Conservation (phyloP, 2,113 vertebrate species). For the Channa maculata region DNA sequence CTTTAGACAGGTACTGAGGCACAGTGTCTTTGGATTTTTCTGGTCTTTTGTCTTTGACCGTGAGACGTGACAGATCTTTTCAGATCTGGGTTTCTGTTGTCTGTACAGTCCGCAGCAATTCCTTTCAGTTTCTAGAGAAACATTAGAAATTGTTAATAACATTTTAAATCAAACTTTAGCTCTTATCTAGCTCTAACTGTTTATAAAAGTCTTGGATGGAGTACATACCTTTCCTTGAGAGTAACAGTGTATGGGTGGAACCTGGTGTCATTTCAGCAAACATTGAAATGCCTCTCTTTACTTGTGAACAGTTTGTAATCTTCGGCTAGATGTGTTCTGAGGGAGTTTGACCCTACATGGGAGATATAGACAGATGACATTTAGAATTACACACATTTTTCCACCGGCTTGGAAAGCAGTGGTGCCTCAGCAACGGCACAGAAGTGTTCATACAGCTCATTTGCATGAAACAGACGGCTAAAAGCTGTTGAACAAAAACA, state of each 20-base stretch:
- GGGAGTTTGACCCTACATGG: slow-evolving; percentile 50
- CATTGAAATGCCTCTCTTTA: slow-evolving; percentile 55
- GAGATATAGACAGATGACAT: slow-evolving; percentile 80
- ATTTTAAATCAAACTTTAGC: neutral
- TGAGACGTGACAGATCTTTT: slow-evolving; percentile 42
- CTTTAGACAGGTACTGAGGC: slow-evolving; percentile 57
- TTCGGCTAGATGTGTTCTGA: slow-evolving; percentile 59
- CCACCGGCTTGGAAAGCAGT: slow-evolving; percentile 76
- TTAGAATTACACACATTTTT: slow-evolving; percentile 74
- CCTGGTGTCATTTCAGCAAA: slow-evolving; percentile 75
- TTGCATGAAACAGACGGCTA: slow-evolving; percentile 59
- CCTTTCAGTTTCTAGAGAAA: slow-evolving; percentile 61
- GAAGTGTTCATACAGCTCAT: slow-evolving; percentile 47
- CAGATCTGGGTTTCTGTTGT: slow-evolving; percentile 42
- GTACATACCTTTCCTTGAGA: slow-evolving; percentile 75
- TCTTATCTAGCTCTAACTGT: neutral
- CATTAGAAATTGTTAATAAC: neutral
- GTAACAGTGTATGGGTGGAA: slow-evolving; percentile 56
- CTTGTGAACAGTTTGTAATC: slow-evolving; percentile 46
- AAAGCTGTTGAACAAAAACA: slow-evolving; percentile 55
- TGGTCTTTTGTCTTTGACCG: slow-evolving; percentile 54
- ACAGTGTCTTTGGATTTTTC: slow-evolving; percentile 51
- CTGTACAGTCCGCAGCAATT: slow-evolving; percentile 16
- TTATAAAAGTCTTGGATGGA: neutral
- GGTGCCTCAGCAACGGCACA: slow-evolving; percentile 26